Evolutionary conservation across 2,888 invertebrate genomes (phyloP).

Genomic region (Philhelius pedissequus): DNA sequence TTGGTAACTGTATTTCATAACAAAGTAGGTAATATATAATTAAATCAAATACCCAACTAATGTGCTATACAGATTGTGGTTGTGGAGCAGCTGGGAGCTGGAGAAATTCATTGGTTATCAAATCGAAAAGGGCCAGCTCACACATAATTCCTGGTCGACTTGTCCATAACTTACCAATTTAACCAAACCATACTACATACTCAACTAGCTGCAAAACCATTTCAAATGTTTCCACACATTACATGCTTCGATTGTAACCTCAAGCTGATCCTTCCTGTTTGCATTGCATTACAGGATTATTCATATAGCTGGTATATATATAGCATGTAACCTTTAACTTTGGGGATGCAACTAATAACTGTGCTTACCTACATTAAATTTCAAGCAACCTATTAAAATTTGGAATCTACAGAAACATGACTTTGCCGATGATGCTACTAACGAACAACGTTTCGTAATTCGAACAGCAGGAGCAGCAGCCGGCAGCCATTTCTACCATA

Average conservation of each 20-base stretch:
- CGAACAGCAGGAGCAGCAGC: not conserved
- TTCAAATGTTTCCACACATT: constrained; percentile 58
- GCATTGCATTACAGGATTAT: constrained; percentile 62
- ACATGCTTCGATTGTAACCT: constrained; percentile 65
- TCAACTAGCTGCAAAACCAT: constrained; percentile 9
- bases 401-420: constrained; percentile 37
- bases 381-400: constrained; percentile 48
- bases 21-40: not conserved
- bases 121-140: not conserved
- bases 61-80: not conserved
- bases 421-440: not conserved
- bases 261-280: constrained; percentile 64
- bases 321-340: constrained; percentile 62
- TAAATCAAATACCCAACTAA: not conserved
- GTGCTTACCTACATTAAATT: constrained; percentile 55
- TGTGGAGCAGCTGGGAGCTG: not conserved
- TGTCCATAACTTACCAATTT: not conserved
- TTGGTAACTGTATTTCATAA: no score
- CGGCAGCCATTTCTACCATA: not conserved
- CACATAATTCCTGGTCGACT: not conserved
- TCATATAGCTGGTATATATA: constrained; percentile 22
- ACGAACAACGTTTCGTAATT: no score
- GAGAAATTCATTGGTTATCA: not conserved
- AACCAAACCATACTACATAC: not conserved
- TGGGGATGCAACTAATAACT: constrained; percentile 53